Percentiles rank a stretch among this genome's conserved stretches.
Evolutionary conservation across 2,888 invertebrate genomes (phyloP).

Genomic region (Coleophora flavipennella): DNA sequence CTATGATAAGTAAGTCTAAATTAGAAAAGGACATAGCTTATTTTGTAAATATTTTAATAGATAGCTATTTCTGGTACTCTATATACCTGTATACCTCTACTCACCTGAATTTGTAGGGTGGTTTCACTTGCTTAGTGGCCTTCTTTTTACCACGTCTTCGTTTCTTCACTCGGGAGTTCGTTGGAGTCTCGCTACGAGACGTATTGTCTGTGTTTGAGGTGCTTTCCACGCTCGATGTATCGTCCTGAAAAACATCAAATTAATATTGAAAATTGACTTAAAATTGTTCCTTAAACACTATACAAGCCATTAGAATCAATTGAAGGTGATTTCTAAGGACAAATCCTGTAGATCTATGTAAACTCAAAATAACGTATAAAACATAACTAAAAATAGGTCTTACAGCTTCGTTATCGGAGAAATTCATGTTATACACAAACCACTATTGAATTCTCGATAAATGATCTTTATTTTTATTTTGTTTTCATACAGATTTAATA

Average conservation of each 20-base stretch:
- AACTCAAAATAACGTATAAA: slow-evolving; percentile 14
- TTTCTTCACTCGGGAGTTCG: slow-evolving; percentile 74
- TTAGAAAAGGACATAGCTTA: too few species aligned
- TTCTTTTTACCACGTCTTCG: slow-evolving; percentile 74
- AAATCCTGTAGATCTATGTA: slow-evolving; percentile 3
- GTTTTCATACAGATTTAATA: slow-evolving; percentile 1
- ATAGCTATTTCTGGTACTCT: too few species aligned
- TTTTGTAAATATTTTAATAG: too few species aligned
- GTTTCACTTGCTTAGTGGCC: slow-evolving; percentile 75
- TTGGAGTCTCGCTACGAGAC: slow-evolving; percentile 86
- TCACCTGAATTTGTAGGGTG: slow-evolving; percentile 85
- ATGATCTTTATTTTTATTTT: not conserved
- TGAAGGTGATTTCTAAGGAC: not conserved
- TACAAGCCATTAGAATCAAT: too few species aligned
- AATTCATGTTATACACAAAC: slow-evolving; percentile 35
- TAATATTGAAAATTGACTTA: not conserved
- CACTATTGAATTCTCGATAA: not conserved
- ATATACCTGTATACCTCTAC: too few species aligned
- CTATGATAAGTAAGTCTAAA: too few species aligned
- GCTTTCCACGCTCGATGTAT: slow-evolving; percentile 86
- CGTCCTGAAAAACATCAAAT: slow-evolving; percentile 57
- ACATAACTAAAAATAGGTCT: slow-evolving; percentile 28
- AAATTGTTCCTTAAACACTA: too few species aligned
- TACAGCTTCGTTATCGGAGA: slow-evolving; percentile 65
- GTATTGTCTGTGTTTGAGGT: slow-evolving; percentile 86